Evolutionary conservation across 2,797 vertebrate species (phyloP).

Genomic region (Ictinia mississippiensis): DNA sequence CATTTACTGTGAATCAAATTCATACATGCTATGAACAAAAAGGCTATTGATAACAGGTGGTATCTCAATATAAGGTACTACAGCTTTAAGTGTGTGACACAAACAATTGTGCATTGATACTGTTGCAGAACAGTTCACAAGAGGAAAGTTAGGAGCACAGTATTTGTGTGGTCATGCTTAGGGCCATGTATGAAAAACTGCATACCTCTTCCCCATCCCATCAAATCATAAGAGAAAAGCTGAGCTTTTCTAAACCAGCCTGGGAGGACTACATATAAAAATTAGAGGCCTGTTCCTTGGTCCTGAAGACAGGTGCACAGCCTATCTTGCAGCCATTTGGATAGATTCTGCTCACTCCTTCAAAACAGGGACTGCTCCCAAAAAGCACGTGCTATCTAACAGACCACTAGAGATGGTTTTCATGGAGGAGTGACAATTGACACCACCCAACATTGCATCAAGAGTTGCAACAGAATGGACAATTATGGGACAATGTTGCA

Average conservation of each 20-base stretch:
- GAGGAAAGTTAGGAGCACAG: neutral
- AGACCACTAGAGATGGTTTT: neutral
- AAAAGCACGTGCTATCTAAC: neutral
- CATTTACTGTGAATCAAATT: neutral
- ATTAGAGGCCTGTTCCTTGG: neutral
- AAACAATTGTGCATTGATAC: neutral
- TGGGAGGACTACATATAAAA: neutral
- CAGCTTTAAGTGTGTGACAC: neutral
- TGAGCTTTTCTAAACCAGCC: neutral
- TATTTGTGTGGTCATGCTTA: neutral
- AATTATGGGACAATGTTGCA: neutral
- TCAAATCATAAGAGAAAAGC: neutral
- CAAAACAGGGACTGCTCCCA: neutral
- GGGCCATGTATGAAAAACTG: neutral
- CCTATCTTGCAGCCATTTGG: neutral
- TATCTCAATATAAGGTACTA: neutral
- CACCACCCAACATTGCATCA: neutral
- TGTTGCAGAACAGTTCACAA: neutral
- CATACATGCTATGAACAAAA: neutral
- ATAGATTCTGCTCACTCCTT: neutral
- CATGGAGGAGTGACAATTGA: neutral
- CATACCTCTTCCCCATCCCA: neutral
- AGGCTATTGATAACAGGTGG: neutral
- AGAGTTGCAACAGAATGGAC: accelerated
- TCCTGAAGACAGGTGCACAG: neutral